phyloP scores from a whole-genome alignment of 2,888 invertebrate genomes.

The Rhagophthalmus giganteus region DNA sequence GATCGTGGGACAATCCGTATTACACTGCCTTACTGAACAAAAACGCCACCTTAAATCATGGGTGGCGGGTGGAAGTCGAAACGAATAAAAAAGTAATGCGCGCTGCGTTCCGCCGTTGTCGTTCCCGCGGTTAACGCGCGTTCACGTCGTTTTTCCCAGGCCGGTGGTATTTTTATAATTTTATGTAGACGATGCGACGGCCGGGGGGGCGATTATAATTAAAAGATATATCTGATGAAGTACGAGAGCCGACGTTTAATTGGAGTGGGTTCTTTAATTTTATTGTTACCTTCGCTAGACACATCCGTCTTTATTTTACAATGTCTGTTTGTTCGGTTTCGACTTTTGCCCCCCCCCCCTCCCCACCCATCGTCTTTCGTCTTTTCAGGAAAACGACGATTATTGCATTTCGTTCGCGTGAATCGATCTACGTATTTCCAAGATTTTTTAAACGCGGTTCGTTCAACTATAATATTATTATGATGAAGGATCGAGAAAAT shows the following conservation, averaged over 20 bases:
- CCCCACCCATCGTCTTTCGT: too few relatives aligned
- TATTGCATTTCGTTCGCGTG: too few relatives aligned
- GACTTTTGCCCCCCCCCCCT: not conserved
- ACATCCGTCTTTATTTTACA: slow-evolving; percentile 7
- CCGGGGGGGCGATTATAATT: slow-evolving; percentile 48
- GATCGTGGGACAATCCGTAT: slow-evolving; percentile 54
- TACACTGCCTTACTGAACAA: slow-evolving; percentile 56
- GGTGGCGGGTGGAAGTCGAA: slow-evolving; percentile 40
- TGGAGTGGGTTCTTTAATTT: slow-evolving; percentile 34
- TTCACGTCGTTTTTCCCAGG: slow-evolving; percentile 43
- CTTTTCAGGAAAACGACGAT: too few relatives aligned
- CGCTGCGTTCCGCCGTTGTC: too few relatives aligned
- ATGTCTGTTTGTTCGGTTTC: not conserved
- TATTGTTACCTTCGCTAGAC: slow-evolving; percentile 18
- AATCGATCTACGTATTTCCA: too few relatives aligned
- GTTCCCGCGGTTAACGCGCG: slow-evolving; percentile 28
- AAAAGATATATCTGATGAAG: slow-evolving; percentile 51
- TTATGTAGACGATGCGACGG: slow-evolving; percentile 39
- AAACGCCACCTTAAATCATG: slow-evolving; percentile 52
- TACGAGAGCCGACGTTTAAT: slow-evolving; percentile 48
- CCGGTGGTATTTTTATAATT: slow-evolving; percentile 47
- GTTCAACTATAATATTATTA: too few relatives aligned
- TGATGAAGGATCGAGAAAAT: too few relatives aligned
- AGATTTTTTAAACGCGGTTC: too few relatives aligned
- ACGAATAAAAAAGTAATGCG: slow-evolving; percentile 44